Percentiles rank a stretch among this genome's conserved stretches.
These are phyloP conservation scores for Larimichthys polyactis DNA, from an alignment of 2,113 vertebrate genomes.

Conservation along the genomic window DNA sequence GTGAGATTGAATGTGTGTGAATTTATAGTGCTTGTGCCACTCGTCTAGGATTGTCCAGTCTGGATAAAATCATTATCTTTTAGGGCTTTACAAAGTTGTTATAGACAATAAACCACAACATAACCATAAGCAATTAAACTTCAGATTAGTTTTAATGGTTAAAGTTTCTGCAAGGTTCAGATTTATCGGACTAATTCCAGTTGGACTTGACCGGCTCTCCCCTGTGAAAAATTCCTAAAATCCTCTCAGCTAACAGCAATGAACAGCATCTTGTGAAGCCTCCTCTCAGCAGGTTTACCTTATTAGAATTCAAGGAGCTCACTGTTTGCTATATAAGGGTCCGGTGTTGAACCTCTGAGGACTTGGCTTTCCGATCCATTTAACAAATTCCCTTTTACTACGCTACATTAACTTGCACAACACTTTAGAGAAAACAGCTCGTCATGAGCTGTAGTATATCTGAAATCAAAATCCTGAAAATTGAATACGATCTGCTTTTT, in stretches of 20 bases:
- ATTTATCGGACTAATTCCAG: slow-evolving; percentile 2
- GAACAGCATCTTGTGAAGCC: slow-evolving; percentile 22
- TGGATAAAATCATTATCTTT: no score
- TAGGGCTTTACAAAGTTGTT: neutral
- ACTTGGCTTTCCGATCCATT: slow-evolving; percentile 68
- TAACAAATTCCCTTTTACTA: slow-evolving; percentile 56
- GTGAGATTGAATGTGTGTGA: neutral
- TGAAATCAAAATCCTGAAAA: slow-evolving; percentile 51
- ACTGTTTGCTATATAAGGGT: slow-evolving; percentile 50
- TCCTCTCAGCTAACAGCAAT: slow-evolving; percentile 47
- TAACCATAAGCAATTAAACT: neutral
- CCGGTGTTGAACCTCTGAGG: slow-evolving; percentile 33
- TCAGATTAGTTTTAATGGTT: neutral
- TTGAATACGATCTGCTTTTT: slow-evolving; percentile 39
- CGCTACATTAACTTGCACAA: slow-evolving; percentile 60
- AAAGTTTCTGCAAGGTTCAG: neutral
- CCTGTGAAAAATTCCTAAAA: slow-evolving; percentile 35
- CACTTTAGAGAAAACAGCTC: slow-evolving; percentile 37
- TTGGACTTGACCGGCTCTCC: slow-evolving; percentile 33
- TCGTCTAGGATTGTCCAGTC: neutral
- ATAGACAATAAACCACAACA: neutral
- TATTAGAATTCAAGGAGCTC: slow-evolving; percentile 43
- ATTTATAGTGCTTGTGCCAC: neutral
- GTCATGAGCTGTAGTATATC: slow-evolving; percentile 17
- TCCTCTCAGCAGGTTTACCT: slow-evolving; percentile 55